Conservation (phyloP, 2,113 vertebrate genomes). For the Ictalurus punctatus region DNA sequence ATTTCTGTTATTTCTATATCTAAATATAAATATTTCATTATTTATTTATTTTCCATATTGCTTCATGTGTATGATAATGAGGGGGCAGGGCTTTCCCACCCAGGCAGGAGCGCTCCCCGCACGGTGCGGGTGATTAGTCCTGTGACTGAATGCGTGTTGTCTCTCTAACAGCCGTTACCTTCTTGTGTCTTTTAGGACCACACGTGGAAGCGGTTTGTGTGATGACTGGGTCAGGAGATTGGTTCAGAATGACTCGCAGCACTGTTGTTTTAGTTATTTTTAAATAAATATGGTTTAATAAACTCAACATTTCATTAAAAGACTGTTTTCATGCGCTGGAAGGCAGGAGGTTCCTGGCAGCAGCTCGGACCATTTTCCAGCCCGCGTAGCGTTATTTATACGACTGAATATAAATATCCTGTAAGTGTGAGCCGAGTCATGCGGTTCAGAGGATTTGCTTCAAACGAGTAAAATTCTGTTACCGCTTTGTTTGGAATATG, state of each 20-base stretch:
- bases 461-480: not conserved
- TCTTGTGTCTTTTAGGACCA: not conserved
- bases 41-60: not conserved
- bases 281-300: not conserved
- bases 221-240: not conserved
- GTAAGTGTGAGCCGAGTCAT: not conserved
- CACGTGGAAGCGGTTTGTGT: not conserved
- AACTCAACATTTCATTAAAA: not conserved
- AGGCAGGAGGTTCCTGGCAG: not conserved
- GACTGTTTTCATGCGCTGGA: not conserved
- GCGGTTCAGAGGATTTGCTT: not conserved
- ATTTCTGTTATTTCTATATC: not conserved
- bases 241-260: not conserved
- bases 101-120: not conserved
- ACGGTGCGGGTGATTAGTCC: not conserved
- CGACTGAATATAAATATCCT: not conserved
- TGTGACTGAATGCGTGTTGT: not conserved
- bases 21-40: not conserved
- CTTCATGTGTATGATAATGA: not conserved
- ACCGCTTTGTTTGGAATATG: not conserved
- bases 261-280: not conserved
- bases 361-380: not conserved
- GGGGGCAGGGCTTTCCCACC: not conserved
- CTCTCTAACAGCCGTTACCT: not conserved
- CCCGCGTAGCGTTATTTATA: not conserved